Percentiles rank a stretch among this genome's conserved stretches.
Conservation (phyloP, 53 echinoderm and acorn worm species). For the Hippasteria phrygiana region DNA sequence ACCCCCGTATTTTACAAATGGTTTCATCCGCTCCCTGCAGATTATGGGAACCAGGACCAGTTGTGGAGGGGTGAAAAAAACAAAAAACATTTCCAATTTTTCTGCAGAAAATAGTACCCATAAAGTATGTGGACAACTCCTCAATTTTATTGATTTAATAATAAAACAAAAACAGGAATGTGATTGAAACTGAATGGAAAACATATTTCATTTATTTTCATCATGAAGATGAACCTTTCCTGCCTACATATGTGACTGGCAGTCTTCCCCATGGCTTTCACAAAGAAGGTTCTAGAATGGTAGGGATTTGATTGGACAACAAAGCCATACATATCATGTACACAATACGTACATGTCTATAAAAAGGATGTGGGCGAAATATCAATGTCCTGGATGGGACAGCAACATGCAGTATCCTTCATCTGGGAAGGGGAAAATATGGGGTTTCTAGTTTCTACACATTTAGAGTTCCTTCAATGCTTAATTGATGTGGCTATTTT, state of each 20-base stretch:
- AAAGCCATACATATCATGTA: not conserved
- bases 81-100: not conserved
- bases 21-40: not conserved
- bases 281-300: not conserved
- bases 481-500: no score
- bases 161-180: not conserved
- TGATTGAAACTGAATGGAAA: no score
- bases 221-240: no score
- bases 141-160: not conserved
- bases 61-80: not conserved
- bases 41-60: not conserved
- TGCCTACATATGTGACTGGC: no score
- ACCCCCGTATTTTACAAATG: constrained; percentile 12
- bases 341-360: no score
- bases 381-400: not conserved
- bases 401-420: no score
- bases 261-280: no score
- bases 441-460: no score
- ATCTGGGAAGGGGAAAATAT: no score
- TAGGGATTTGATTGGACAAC: not conserved
- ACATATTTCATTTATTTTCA: no score
- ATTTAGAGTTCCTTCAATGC: no score
- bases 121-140: not conserved
- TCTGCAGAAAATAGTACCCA: not conserved
- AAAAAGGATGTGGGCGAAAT: not conserved